A percentile compares a stretch with the other conserved stretches of the same genome.
These are phyloP conservation scores for Okamejei kenojei DNA, from an alignment of 2,797 vertebrate species.

Conservation along the genomic window DNA sequence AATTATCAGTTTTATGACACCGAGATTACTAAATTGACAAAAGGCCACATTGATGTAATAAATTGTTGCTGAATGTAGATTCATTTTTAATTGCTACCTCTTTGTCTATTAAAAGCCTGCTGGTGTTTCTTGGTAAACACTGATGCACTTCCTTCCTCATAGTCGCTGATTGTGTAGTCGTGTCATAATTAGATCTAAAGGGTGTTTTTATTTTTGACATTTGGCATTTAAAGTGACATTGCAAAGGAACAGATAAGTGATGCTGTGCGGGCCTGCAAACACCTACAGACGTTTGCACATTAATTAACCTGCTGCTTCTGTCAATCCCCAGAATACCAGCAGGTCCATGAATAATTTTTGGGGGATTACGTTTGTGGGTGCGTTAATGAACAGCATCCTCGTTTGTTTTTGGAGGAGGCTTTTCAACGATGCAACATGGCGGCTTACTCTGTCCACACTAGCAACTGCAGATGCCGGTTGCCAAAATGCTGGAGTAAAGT, in stretches of 20 bases:
- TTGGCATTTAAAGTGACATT: not conserved
- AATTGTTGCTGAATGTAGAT: too few relatives aligned
- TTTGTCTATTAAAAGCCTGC: too few relatives aligned
- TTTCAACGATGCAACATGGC: not conserved
- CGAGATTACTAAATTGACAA: too few relatives aligned
- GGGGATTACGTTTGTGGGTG: not conserved
- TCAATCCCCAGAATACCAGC: not conserved
- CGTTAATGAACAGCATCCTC: not conserved
- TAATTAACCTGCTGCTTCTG: not conserved
- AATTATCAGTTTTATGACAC: too few relatives aligned
- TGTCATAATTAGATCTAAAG: not conserved
- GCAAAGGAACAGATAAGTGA: not conserved
- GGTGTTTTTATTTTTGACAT: not conserved
- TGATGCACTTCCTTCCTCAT: too few relatives aligned
- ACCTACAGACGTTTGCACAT: too few relatives aligned
- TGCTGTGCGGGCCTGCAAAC: not conserved
- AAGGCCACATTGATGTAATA: too few relatives aligned
- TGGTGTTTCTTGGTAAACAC: too few relatives aligned
- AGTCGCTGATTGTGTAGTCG: not conserved
- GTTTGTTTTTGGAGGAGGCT: not conserved
- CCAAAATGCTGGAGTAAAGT: too few relatives aligned
- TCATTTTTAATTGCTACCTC: too few relatives aligned
- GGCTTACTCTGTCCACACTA: not conserved
- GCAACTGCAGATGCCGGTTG: too few relatives aligned
- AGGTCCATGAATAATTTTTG: not conserved